Base-by-base conservation (phyloP, 2,888 invertebrate species). In the Ecdyonurus torrentis region DNA sequence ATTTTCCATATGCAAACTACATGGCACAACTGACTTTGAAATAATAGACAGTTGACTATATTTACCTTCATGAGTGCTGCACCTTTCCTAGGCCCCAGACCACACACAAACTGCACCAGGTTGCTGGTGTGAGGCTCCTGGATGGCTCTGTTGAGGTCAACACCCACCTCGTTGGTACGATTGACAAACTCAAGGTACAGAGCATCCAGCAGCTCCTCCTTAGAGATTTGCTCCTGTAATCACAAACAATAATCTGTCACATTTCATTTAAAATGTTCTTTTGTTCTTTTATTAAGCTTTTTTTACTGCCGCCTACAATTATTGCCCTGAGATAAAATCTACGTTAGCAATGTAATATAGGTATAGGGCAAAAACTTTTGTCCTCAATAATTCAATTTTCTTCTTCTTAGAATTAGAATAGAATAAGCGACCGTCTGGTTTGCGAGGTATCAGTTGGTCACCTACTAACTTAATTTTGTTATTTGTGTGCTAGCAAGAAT, bases 81-180 rank as follows among this genome's bases (percentile, higher is more conserved):
- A 0, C 92, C 94, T 76, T 99, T 99, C 66, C 99, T 81, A 0
- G 96, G 92, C 0, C 99, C 99, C 25, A 99, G 77, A 20, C 99
- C 99, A 74, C 96, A 96, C 22, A 99, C 88, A 74, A 98, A 99
- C 75, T 99, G 99, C 2, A 99, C 83, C 60, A 98, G 74, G 71
- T 91, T 88, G 0, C 89, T 83, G 0, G 92, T 91, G 69, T 97
- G 87, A 0, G 91, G 84, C 64, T 91, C 90, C 65, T 91, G 84
- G 0, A 98, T 89, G 0, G 95, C 91, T 70, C 90, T 82, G 73
- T 99, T 99, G 10, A 99, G 86, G 71, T 99, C 98, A 0, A 99
- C 94, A 5, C 98, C 98, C 1, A 98, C 97, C 80, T 98, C 98
- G 73, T 98, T 99, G 0, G 96, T 91, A 62, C 94, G 81, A 73